Percentiles rank a stretch among this genome's conserved stretches.
Conservation (phyloP, 2,113 vertebrate genomes). For the Ptilonorhynchus violaceus region DNA sequence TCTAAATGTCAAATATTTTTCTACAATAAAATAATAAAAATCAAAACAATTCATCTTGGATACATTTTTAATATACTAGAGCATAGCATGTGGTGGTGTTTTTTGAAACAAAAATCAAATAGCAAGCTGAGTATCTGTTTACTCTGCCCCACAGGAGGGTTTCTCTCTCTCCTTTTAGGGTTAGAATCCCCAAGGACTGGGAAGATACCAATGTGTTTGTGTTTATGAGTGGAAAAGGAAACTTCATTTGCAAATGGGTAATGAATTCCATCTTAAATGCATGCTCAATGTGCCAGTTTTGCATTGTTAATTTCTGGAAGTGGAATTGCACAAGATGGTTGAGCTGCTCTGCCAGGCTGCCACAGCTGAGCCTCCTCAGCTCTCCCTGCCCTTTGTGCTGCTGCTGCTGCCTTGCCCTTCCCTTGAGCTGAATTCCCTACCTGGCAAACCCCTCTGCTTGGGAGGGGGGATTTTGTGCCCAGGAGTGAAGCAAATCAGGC, state of each 20-base stretch:
- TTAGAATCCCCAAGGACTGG: not conserved
- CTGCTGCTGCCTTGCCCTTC: not conserved
- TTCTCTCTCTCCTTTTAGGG: not conserved
- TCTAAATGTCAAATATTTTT: not conserved
- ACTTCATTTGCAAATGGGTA: not conserved
- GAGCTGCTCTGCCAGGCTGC: not conserved
- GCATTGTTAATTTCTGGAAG: not conserved
- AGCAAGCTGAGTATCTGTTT: not conserved
- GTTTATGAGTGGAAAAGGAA: not conserved
- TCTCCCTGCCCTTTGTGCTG: not conserved
- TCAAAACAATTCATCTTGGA: not conserved
- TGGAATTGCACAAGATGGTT: not conserved
- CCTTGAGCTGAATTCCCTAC: not conserved
- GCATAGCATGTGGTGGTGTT: not conserved
- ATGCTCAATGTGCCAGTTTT: not conserved
- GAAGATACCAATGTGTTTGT: not conserved
- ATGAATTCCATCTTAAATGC: not conserved
- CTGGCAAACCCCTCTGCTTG: not conserved
- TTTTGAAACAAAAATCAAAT: not conserved
- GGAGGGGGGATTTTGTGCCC: not conserved
- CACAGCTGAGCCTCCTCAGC: not conserved
- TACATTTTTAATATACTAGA: not conserved
- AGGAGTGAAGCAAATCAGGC: not conserved
- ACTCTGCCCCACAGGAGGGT: not conserved
- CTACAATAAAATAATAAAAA: not conserved